phyloP scores from a whole-genome alignment of 30 jellyfish, hydroid and myxozoan genomes.

The Rhopilema esculentum region DNA sequence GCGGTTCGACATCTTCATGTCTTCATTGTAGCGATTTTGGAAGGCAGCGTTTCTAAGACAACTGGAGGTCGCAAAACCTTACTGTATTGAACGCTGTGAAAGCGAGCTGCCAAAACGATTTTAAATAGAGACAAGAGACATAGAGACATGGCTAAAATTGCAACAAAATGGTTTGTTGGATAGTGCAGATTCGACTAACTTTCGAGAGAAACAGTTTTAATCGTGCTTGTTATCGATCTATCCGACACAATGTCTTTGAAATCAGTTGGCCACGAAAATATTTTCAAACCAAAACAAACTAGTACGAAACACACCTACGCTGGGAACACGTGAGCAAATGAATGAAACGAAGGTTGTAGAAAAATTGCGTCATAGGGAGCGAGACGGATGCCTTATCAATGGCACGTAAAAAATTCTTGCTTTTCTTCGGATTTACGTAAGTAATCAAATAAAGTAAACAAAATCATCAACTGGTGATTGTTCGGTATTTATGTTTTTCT shows the following conservation, averaged over 20 bases:
- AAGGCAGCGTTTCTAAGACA: not conserved
- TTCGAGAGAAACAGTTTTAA: too few species aligned
- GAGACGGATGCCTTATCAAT: not conserved
- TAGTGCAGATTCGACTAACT: not conserved
- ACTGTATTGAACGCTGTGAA: not conserved
- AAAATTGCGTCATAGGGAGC: constrained; percentile 4
- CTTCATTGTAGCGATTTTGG: not conserved
- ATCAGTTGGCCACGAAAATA: too few species aligned
- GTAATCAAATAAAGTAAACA: not conserved
- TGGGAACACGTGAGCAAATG: constrained; percentile 34
- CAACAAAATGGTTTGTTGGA: not conserved
- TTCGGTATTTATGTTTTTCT: not conserved
- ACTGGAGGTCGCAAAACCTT: not conserved
- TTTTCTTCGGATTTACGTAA: constrained; percentile 16
- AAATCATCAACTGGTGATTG: not conserved
- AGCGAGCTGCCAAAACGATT: not conserved
- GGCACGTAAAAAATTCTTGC: constrained; percentile 11
- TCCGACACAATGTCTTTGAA: too few species aligned
- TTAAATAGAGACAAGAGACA: too few species aligned
- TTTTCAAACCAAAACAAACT: not conserved
- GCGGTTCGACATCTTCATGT: not conserved
- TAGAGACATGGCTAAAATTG: not conserved
- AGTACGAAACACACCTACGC: constrained; percentile 35
- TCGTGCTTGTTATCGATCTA: too few species aligned
- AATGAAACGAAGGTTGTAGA: constrained; percentile 12